Conservation (phyloP, 2,888 invertebrate species). For the Trissonchulus latispiculum region DNA sequence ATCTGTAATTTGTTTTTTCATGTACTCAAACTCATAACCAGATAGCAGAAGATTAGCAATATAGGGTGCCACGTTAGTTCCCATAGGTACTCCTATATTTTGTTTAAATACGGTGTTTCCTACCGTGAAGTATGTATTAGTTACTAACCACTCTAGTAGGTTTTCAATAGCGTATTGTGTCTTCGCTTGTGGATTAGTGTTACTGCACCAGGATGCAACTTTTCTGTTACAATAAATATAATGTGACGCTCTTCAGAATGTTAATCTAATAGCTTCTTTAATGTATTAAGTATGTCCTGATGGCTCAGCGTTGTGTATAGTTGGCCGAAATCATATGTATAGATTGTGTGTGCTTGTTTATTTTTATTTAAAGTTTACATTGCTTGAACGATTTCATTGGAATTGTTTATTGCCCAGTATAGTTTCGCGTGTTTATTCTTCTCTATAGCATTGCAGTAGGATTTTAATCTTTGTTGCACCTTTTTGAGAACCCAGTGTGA, state of each 20-base stretch:
- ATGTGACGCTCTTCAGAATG: neutral
- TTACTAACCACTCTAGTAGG: neutral
- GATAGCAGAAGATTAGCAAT: neutral
- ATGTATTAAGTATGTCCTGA: neutral
- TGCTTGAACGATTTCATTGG: neutral
- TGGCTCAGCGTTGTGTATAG: conserved; percentile 1
- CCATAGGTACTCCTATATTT: conserved; percentile 4
- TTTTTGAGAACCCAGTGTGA: too few relatives aligned
- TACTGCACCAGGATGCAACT: too few relatives aligned
- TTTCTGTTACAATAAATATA: too few relatives aligned
- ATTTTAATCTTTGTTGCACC: neutral
- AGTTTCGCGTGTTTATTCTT: neutral
- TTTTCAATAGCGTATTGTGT: neutral
- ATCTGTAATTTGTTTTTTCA: too few relatives aligned
- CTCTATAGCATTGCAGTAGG: neutral
- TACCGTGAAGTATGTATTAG: neutral
- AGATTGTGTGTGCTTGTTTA: neutral
- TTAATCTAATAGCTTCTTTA: neutral
- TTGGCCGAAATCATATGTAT: too few relatives aligned
- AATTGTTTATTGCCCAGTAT: conserved; percentile 1
- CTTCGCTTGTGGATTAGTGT: too few relatives aligned
- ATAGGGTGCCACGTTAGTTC: neutral
- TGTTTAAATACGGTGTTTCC: neutral
- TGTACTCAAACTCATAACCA: too few relatives aligned
- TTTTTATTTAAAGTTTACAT: neutral